Evolutionary conservation across 2,888 invertebrate genomes (phyloP).

Genomic region (Bimastos eiseni): DNA sequence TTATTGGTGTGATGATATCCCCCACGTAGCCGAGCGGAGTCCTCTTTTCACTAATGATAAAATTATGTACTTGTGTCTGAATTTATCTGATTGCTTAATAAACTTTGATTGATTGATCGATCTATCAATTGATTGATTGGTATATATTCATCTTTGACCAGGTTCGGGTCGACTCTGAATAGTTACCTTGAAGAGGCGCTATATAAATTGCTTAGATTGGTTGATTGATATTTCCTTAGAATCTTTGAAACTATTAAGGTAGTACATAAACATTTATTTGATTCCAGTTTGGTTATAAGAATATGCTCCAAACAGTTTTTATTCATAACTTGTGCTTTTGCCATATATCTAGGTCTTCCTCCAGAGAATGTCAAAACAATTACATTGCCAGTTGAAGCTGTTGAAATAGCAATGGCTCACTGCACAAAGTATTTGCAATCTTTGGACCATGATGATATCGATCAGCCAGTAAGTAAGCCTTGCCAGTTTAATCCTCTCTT

Average conservation of each 20-base stretch:
- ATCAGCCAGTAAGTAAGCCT: slow-evolving; percentile 63
- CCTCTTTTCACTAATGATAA: too few relatives aligned
- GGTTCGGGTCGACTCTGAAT: too few relatives aligned
- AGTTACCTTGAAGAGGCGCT: too few relatives aligned
- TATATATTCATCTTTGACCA: too few relatives aligned
- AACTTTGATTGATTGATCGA: too few relatives aligned
- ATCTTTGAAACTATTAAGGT: neutral
- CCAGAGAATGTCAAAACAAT: slow-evolving; percentile 34
- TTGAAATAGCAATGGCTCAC: slow-evolving; percentile 32
- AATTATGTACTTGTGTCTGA: too few relatives aligned
- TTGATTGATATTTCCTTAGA: neutral
- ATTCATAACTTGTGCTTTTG: neutral
- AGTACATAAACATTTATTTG: neutral
- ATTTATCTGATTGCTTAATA: too few relatives aligned
- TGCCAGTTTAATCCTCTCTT: neutral
- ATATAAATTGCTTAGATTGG: too few relatives aligned
- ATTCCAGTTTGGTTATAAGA: neutral
- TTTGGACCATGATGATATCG: slow-evolving; percentile 72
- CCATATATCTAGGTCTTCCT: slow-evolving; percentile 57
- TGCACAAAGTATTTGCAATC: slow-evolving; percentile 75
- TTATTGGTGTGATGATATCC: too few relatives aligned
- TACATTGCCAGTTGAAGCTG: slow-evolving; percentile 71
- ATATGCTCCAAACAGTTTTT: neutral
- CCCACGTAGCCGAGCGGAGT: too few relatives aligned
- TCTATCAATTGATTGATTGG: too few relatives aligned